Percentiles rank a stretch among this genome's conserved stretches.
Conservation (phyloP, 2,888 invertebrate species). For the Lottia scabra region DNA sequence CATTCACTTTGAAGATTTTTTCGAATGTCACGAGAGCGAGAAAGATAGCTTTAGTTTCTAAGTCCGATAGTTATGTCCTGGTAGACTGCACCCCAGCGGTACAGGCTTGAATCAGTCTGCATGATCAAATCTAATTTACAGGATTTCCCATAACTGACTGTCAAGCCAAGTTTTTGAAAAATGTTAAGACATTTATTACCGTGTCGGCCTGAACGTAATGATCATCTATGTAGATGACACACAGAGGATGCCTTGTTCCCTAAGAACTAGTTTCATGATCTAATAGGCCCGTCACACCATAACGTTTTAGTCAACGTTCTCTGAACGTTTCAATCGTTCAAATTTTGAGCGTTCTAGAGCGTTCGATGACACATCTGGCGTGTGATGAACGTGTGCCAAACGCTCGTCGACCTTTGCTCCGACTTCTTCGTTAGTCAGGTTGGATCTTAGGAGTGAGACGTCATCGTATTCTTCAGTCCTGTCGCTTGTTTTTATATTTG, state of each 20-base stretch:
- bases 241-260: neutral
- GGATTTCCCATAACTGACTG: neutral
- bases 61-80: conserved; percentile 8
- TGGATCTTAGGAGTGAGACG: neutral
- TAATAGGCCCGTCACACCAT: no score
- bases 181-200: neutral
- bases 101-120: conserved; percentile 11
- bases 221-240: neutral
- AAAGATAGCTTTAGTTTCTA: conserved; percentile 18
- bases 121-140: neutral
- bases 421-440: neutral
- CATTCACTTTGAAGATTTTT: neutral
- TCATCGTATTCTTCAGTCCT: neutral
- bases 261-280: neutral
- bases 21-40: conserved; percentile 18
- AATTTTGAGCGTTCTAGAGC: no score
- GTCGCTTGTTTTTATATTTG: neutral
- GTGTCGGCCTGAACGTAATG: neutral
- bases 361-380: no score
- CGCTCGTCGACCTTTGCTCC: neutral
- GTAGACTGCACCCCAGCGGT: conserved; percentile 23
- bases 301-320: no score
- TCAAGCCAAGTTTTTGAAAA: neutral
- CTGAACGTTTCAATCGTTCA: no score
- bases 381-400: neutral